A percentile compares a stretch with the other conserved stretches of the same genome.
Conservation (phyloP, 2,888 invertebrate species). For the Cylloceria caligata region DNA sequence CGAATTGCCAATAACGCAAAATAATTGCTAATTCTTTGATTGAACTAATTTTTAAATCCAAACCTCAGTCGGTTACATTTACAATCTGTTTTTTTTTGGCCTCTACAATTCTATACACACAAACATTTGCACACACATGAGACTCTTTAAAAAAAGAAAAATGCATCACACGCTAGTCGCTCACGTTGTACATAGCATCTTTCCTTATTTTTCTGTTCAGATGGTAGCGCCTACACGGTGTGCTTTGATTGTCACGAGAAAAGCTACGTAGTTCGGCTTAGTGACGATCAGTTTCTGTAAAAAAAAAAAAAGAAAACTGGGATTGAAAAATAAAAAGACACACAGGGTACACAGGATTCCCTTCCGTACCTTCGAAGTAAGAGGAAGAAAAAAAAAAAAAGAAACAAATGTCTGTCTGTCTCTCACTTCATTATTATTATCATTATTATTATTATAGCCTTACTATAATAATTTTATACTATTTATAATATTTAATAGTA, state of each 20-base stretch:
- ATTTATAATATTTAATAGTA: constrained; percentile 39
- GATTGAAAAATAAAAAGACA: constrained; percentile 31
- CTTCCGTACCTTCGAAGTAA: constrained; percentile 47
- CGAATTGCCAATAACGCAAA: too few species aligned
- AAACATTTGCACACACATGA: too few species aligned
- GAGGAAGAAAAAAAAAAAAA: constrained; percentile 36
- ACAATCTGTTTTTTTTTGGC: background rate
- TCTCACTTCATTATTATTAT: constrained; percentile 49
- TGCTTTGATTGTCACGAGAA: constrained; percentile 84
- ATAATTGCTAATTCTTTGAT: too few species aligned
- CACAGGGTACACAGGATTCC: constrained; percentile 53
- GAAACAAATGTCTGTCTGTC: constrained; percentile 41
- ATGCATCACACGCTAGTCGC: constrained; percentile 72
- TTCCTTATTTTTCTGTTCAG: constrained; percentile 83
- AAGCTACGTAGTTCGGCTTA: constrained; percentile 84
- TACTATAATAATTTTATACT: constrained; percentile 62
- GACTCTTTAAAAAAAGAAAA: constrained; percentile 26
- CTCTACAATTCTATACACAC: background rate
- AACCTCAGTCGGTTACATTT: background rate
- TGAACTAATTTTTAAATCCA: background rate
- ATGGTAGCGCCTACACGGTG: constrained; percentile 83
- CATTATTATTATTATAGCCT: constrained; percentile 55
- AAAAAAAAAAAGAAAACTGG: constrained; percentile 44
- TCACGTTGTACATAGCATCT: constrained; percentile 81
- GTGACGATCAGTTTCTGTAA: constrained; percentile 82